Base-by-base conservation (phyloP, 64 coral and sea anemone genomes). In the Acropora yongei region DNA sequence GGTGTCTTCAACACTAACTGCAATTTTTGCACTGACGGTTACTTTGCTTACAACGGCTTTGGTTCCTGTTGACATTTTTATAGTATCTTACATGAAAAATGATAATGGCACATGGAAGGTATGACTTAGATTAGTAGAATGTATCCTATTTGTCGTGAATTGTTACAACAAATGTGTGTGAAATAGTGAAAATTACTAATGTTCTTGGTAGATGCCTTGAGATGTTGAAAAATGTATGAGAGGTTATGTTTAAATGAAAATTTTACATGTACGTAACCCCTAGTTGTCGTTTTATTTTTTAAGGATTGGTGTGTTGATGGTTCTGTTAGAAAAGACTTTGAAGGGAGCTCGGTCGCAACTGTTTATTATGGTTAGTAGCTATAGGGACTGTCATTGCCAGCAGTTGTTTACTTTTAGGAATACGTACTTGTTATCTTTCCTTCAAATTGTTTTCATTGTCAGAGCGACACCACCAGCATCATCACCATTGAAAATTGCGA, bases 41-140 rank as follows among this genome's bases (percentile, higher is more conserved):
- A 89, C 94, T 8, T 77, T 99, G 49, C 58, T 99, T n/a, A 96
- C 97, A 8, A 91, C 91, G 50, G 97, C 97, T 6, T 71, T 99
- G 40, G 97, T 99, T 46, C 97, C 97, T 74, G 90, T 99, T 74
- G 97, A 99, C 79, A 96, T 99, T 20, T 99, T 99, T 13, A 68
- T 99, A 14, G 97, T 96, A 1, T 99, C 97, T 1, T 99, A 91
- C 57, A 96, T 99, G 91, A 99, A 99, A 78, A 99, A 93, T 78
- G 60, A 73, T 76, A 80, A 99, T 87, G 97, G 97, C 40, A 77
- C 88, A 13, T 99, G 94, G 91, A 99, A 99, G 97, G 97, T 98
- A 78, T 93, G 39, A 30, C 30, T 30, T 30, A 30, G 30, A 30
- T 30, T 30, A 30, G 30, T 30, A 30, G 30, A 30, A 30, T 30